These are phyloP conservation scores for Sebastes matsubarae DNA, from an alignment of 2,797 vertebrate genomes.

Conservation along the genomic window DNA sequence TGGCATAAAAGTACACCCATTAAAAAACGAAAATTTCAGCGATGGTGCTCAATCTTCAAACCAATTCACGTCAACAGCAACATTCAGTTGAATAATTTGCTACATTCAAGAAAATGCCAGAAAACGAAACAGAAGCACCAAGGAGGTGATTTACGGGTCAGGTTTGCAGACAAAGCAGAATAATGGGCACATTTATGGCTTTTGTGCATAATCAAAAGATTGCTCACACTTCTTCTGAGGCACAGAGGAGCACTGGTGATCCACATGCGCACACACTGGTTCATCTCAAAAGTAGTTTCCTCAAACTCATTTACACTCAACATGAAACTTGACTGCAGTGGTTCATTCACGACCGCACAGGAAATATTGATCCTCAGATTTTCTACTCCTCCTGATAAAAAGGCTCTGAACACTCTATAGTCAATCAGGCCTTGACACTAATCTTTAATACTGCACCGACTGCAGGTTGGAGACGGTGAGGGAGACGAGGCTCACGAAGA, in stretches of 20 bases:
- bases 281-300: conserved; percentile 18
- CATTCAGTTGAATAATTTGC: conserved; percentile 28
- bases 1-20: neutral
- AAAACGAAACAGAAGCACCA: conserved; percentile 44
- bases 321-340: neutral
- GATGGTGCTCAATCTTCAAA: neutral
- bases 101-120: conserved; percentile 54
- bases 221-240: conserved; percentile 3
- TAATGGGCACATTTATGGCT: conserved; percentile 4
- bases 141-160: conserved; percentile 4
- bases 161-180: conserved; percentile 13
- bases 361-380: conserved; percentile 4
- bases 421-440: neutral
- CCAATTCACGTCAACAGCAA: conserved; percentile 33
- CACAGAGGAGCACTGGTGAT: conserved; percentile 1
- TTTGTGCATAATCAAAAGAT: conserved; percentile 3
- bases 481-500: neutral
- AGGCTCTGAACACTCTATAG: neutral
- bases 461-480: neutral
- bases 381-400: neutral
- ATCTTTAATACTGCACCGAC: conserved; percentile 13
- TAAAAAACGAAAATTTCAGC: conserved; percentile 1
- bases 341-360: neutral
- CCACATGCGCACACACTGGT: neutral
- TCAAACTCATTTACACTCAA: neutral